Evolutionary conservation across 2,113 vertebrate genomes (phyloP).

Genomic region (Anguilla japonica): DNA sequence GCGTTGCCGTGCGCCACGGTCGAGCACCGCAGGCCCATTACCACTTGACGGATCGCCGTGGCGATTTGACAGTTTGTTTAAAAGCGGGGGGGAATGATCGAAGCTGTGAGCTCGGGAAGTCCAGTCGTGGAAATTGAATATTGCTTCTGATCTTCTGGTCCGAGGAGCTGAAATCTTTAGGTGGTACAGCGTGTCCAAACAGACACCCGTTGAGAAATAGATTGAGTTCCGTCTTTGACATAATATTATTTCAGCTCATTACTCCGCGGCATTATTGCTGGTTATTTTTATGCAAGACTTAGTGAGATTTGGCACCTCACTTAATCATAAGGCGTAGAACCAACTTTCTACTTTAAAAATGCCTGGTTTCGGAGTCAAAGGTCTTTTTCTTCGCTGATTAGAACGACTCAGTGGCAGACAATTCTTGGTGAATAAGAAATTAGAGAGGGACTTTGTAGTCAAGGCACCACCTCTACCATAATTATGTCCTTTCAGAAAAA

Average conservation of each 20-base stretch:
- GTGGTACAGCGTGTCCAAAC: background rate
- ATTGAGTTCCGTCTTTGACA: conserved; percentile 8
- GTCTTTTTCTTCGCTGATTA: background rate
- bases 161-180: conserved; percentile 25
- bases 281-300: background rate
- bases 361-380: background rate
- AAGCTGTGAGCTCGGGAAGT: conserved; percentile 15
- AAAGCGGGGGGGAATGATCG: conserved; percentile 33
- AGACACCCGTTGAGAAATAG: background rate
- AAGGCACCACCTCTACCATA: background rate
- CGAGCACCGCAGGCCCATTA: conserved; percentile 25
- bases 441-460: background rate
- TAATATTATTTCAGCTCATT: background rate
- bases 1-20: background rate
- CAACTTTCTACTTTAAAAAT: background rate
- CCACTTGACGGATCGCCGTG: conserved; percentile 24
- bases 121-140: conserved; percentile 24
- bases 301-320: background rate
- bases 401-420: background rate
- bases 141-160: background rate
- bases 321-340: background rate
- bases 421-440: background rate
- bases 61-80: conserved; percentile 34
- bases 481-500: background rate
- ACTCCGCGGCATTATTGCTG: background rate